Evolutionary conservation across 23 tunicate species (phyloP).

Genomic region (Oikopleura vanhoeffeni): DNA sequence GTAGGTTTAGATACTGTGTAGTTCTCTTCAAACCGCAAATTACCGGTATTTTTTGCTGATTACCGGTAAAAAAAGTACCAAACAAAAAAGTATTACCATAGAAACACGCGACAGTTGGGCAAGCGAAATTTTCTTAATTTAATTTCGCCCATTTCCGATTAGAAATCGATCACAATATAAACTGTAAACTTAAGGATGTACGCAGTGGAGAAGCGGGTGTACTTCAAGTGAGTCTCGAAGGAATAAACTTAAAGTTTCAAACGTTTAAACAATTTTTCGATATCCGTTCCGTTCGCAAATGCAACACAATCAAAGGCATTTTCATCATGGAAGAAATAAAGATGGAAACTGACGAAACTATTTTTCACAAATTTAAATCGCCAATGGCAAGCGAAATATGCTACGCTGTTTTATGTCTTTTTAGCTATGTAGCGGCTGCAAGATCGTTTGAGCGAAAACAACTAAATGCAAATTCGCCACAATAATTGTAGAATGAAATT

Average conservation of each 20-base stretch:
- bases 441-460: slow-evolving; percentile 9
- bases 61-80: too few relatives aligned
- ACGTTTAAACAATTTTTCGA: slow-evolving; percentile 4
- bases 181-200: slow-evolving; percentile 26
- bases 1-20: too few relatives aligned
- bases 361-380: slow-evolving; percentile 74
- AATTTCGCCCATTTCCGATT: too few relatives aligned
- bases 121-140: too few relatives aligned
- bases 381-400: slow-evolving; percentile 53
- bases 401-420: slow-evolving; percentile 73
- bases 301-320: slow-evolving; percentile 74
- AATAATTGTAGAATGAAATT: too few relatives aligned
- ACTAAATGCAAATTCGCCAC: neutral
- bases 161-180: too few relatives aligned
- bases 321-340: slow-evolving; percentile 73
- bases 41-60: too few relatives aligned
- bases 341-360: slow-evolving; percentile 62
- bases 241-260: slow-evolving; percentile 61
- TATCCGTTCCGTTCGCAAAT: slow-evolving; percentile 36
- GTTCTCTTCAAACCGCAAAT: too few relatives aligned
- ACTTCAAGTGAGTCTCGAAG: slow-evolving; percentile 81
- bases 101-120: too few relatives aligned
- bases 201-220: slow-evolving; percentile 64
- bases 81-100: too few relatives aligned
- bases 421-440: slow-evolving; percentile 19